These are phyloP conservation scores for Pelvicachromis taeniatus DNA, from an alignment of 2,113 vertebrate genomes.

Conservation along the genomic window DNA sequence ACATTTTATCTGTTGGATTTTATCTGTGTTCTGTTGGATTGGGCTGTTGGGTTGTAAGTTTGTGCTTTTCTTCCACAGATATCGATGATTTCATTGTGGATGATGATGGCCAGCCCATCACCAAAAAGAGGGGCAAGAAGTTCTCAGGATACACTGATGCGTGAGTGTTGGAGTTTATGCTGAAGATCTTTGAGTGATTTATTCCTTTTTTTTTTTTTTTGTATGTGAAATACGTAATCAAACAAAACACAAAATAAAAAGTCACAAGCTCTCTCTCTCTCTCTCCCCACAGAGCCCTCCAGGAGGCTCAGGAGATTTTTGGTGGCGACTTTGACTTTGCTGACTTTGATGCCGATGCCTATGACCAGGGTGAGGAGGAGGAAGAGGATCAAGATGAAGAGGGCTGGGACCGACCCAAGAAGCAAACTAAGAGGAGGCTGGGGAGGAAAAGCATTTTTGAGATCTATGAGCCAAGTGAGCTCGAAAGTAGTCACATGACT, in stretches of 20 bases:
- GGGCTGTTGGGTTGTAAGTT: not conserved
- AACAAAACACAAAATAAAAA: not conserved
- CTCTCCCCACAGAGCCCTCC: constrained; percentile 81
- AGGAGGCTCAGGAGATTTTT: constrained; percentile 98
- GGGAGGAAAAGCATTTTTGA: constrained; percentile 97
- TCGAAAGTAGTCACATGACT: constrained; percentile 96
- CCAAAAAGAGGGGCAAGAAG: constrained; percentile 94
- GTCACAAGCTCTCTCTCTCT: not conserved
- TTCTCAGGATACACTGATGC: constrained; percentile 95
- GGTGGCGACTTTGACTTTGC: constrained; percentile 97
- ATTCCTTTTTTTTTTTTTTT: not conserved
- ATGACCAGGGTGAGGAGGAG: constrained; percentile 93
- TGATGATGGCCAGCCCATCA: constrained; percentile 94
- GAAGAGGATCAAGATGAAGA: constrained; percentile 93
- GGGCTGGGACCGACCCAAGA: constrained; percentile 90
- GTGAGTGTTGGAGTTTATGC: constrained; percentile 72
- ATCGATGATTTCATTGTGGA: constrained; percentile 98
- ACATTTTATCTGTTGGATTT: not conserved
- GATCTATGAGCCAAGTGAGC: constrained; percentile 95
- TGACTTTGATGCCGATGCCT: constrained; percentile 91
- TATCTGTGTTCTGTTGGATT: not conserved
- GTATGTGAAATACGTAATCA: not conserved
- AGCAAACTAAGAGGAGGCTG: constrained; percentile 88
- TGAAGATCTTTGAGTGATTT: not conserved
- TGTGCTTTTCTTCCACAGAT: constrained; percentile 66